A percentile compares a stretch with the other conserved stretches of the same genome.
Evolutionary conservation across 2,113 vertebrate species (phyloP).

Genomic region (Lepisosteus osseus): DNA sequence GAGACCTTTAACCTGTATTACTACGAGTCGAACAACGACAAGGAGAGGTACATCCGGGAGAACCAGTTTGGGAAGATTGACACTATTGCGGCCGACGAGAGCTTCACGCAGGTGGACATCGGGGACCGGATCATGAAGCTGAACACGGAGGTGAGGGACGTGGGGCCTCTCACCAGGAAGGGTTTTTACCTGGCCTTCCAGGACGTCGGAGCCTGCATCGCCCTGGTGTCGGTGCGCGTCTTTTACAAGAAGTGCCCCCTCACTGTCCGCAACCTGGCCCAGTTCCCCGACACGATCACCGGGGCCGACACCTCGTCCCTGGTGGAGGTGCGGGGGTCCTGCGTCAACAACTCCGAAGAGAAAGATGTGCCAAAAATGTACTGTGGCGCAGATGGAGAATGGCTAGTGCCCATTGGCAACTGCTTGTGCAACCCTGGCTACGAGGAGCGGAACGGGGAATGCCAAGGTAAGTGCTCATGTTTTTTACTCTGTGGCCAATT

Average conservation of each 20-base stretch:
- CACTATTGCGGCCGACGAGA: slow-evolving; percentile 94
- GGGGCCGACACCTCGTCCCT: slow-evolving; percentile 93
- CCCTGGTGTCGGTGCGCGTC: slow-evolving; percentile 89
- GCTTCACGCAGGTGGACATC: slow-evolving; percentile 98
- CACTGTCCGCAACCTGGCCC: slow-evolving; percentile 88
- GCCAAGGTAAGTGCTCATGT: slow-evolving; percentile 81
- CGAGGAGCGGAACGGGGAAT: slow-evolving; percentile 85
- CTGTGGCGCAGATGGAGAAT: slow-evolving; percentile 95
- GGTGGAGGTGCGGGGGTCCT: slow-evolving; percentile 94
- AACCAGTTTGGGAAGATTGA: slow-evolving; percentile 94
- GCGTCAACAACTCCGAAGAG: slow-evolving; percentile 95
- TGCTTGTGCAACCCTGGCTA: slow-evolving; percentile 93
- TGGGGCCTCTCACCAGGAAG: slow-evolving; percentile 81
- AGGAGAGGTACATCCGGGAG: slow-evolving; percentile 88
- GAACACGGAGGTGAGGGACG: slow-evolving; percentile 92
- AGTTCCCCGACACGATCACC: slow-evolving; percentile 94
- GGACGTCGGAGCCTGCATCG: slow-evolving; percentile 96
- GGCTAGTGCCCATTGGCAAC: slow-evolving; percentile 98
- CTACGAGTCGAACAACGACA: slow-evolving; percentile 92
- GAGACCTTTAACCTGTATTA: slow-evolving; percentile 98
- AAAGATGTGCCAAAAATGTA: slow-evolving; percentile 98
- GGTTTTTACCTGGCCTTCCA: slow-evolving; percentile 98
- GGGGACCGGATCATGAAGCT: slow-evolving; percentile 97
- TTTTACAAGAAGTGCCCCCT: slow-evolving; percentile 96
- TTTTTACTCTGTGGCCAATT: slow-evolving; percentile 36